phyloP scores from a whole-genome alignment of 2,113 vertebrate genomes.

The Danio rerio region GRCz12tu NC_133194.1:5286001-5286500 shows the following conservation, averaged over 20 bases:
- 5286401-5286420: conserved; percentile 30
- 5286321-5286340: not conserved
- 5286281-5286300: conserved; percentile 26
- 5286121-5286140: no score
- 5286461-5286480: no score
- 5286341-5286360: conserved; percentile 19
- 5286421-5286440: not conserved
- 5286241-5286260: not conserved
- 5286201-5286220: conserved; percentile 7
- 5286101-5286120: no score
- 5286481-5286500: no score
- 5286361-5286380: conserved; percentile 18
- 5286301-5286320: not conserved
- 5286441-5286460: not conserved
- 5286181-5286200: conserved; percentile 20
- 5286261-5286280: no score
- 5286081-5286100: no score
- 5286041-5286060: no score
- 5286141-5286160: conserved; percentile 33
- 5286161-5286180: not conserved
- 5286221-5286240: conserved; percentile 29
- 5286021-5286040: no score
- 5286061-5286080: no score
- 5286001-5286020: no score
- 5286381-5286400: conserved; percentile 24